phyloP scores from a whole-genome alignment of 2,797 vertebrate genomes.

The Pipistrellus pipistrellus region DNA sequence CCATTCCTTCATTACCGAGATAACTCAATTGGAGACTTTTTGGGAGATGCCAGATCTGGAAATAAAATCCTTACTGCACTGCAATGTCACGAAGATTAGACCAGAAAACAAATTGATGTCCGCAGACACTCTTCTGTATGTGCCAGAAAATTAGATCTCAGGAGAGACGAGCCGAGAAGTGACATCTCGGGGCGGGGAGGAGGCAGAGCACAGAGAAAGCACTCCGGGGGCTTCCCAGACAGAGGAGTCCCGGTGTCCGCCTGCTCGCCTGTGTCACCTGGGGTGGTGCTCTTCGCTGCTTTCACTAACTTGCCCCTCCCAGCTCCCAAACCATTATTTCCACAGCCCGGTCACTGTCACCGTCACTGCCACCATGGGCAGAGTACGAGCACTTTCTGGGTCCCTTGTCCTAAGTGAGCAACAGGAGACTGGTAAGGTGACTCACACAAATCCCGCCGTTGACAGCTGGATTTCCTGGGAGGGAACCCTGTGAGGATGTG shows the following conservation, averaged over 20 bases:
- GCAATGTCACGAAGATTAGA: slow-evolving; percentile 67
- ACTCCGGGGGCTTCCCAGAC: slow-evolving; percentile 56
- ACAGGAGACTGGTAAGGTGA: slow-evolving; percentile 65
- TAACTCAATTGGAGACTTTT: slow-evolving; percentile 72
- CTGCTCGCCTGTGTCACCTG: slow-evolving; percentile 86
- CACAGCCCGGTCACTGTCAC: slow-evolving; percentile 89
- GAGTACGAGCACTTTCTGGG: slow-evolving; percentile 89
- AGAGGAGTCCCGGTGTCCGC: slow-evolving; percentile 11
- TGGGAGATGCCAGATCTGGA: slow-evolving; percentile 69
- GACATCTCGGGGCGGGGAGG: slow-evolving; percentile 7
- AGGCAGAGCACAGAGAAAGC: slow-evolving; percentile 61
- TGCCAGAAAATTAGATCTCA: slow-evolving; percentile 81
- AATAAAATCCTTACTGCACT: slow-evolving; percentile 62
- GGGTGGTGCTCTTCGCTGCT: slow-evolving; percentile 86
- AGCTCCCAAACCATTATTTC: slow-evolving; percentile 82
- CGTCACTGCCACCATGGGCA: slow-evolving; percentile 88
- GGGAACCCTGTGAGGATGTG: background rate
- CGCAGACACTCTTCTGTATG: slow-evolving; percentile 61
- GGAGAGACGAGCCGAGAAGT: slow-evolving; percentile 71
- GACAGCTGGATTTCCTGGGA: no score
- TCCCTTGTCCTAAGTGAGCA: slow-evolving; percentile 88
- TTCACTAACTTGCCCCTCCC: slow-evolving; percentile 86
- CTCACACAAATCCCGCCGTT: background rate
- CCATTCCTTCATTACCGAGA: slow-evolving; percentile 56
- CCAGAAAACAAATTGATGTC: slow-evolving; percentile 56